Evolutionary conservation across 2,888 invertebrate species (phyloP).

Genomic region (Allacma fusca): DNA sequence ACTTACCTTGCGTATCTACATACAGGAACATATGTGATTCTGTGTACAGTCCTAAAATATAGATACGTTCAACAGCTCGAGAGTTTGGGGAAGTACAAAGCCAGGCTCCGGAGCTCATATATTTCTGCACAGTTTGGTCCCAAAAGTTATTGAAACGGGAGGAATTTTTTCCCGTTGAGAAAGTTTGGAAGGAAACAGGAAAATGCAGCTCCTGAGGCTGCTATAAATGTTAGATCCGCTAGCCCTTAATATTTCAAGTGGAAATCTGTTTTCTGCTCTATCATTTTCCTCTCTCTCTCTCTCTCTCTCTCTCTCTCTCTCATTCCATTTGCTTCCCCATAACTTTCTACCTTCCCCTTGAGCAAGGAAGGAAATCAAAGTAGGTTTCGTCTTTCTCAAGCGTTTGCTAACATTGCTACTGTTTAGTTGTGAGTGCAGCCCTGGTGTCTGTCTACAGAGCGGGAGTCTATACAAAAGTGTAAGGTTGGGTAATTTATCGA

Average conservation of each 20-base stretch:
- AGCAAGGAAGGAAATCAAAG: conserved; percentile 13
- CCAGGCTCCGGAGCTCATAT: too few relatives aligned
- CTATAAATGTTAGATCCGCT: conserved; percentile 12
- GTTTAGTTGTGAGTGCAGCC: too few relatives aligned
- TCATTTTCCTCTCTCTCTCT: conserved; percentile 3
- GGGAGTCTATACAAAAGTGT: background rate
- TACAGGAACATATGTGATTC: too few relatives aligned
- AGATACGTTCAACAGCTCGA: too few relatives aligned
- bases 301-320: background rate
- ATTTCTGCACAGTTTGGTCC: background rate
- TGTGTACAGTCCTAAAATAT: too few relatives aligned
- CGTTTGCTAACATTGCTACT: too few relatives aligned
- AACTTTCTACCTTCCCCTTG: background rate
- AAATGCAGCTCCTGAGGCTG: conserved; percentile 12
- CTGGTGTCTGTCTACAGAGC: too few relatives aligned
- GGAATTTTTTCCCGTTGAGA: background rate
- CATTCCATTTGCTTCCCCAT: background rate
- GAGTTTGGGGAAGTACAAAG: too few relatives aligned
- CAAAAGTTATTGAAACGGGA: conserved; percentile 2
- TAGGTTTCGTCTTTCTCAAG: background rate
- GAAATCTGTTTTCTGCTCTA: conserved; percentile 16
- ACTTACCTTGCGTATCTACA: too few relatives aligned
- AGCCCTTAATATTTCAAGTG: conserved; percentile 11
- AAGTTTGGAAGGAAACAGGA: conserved; percentile 11
- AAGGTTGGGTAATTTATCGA: conserved; percentile 16